Conservation (phyloP, 2,113 vertebrate genomes). For the Sinosuthora webbiana region DNA sequence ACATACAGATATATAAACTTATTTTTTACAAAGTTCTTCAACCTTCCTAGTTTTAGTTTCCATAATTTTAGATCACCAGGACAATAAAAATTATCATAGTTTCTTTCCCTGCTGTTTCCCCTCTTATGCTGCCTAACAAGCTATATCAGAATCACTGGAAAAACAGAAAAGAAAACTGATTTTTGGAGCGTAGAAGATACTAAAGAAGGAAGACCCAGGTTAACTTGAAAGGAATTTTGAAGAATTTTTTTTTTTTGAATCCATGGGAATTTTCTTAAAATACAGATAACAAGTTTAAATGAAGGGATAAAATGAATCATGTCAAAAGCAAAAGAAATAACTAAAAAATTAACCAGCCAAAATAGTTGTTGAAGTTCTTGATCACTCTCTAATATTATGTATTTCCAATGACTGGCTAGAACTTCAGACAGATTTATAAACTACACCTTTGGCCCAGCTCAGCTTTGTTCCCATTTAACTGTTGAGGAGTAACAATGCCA, state of each 20-base stretch:
- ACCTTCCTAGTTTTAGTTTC: not conserved
- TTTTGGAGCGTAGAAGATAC: not conserved
- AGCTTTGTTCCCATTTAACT: not conserved
- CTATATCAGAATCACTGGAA: not conserved
- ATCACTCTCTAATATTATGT: not conserved
- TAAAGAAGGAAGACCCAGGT: not conserved
- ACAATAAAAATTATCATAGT: not conserved
- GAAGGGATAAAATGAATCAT: not conserved
- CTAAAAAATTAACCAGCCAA: not conserved
- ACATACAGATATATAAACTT: not conserved
- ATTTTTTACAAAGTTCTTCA: not conserved
- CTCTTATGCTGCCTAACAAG: not conserved
- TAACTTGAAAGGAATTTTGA: not conserved
- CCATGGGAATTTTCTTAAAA: not conserved
- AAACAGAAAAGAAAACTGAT: not conserved
- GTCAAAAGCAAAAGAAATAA: not conserved
- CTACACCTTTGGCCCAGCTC: not conserved
- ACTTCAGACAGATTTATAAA: not conserved
- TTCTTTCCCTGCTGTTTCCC: not conserved
- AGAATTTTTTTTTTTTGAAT: not conserved
- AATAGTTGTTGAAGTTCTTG: not conserved
- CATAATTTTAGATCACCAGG: not conserved
- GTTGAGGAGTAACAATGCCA: not conserved
- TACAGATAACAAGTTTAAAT: not conserved
- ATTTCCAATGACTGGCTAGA: not conserved